phyloP scores from a whole-genome alignment of 2,113 vertebrate species.

The Ochotona princeps region DNA sequence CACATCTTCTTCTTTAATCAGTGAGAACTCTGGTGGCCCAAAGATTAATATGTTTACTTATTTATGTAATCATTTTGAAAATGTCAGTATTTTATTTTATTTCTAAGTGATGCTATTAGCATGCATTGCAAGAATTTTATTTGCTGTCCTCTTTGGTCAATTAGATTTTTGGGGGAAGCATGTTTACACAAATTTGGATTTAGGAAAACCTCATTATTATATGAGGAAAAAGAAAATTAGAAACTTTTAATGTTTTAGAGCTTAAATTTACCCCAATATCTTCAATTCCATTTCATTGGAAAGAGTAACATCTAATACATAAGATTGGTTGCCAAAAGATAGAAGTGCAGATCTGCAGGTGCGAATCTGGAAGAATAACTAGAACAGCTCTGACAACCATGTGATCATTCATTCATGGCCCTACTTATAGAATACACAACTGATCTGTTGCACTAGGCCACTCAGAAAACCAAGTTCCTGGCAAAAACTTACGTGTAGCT shows the following conservation, averaged over 20 bases:
- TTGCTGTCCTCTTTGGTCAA: not conserved
- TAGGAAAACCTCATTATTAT: conserved; percentile 17
- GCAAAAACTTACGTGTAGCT: not conserved
- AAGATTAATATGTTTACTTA: not conserved
- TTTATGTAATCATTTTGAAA: conserved; percentile 46
- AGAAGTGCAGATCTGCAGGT: not conserved
- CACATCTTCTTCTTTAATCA: not conserved
- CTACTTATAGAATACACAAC: not conserved
- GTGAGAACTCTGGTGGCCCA: not conserved
- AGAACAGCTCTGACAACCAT: not conserved
- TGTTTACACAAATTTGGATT: conserved; percentile 47
- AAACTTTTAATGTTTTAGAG: conserved; percentile 3
- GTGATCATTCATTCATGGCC: not conserved
- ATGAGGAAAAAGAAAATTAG: not conserved
- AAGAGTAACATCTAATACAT: not conserved
- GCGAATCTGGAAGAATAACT: not conserved
- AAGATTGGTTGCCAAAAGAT: not conserved
- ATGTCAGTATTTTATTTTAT: not conserved
- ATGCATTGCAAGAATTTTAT: conserved; percentile 29
- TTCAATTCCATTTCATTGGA: conserved; percentile 38
- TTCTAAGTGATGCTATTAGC: conserved; percentile 41
- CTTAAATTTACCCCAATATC: not conserved
- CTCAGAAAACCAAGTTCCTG: not conserved
- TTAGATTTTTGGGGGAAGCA: not conserved
- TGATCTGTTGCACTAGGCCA: not conserved